These are phyloP conservation scores for Agelastica alni DNA, from an alignment of 2,888 invertebrate species.

Conservation along the genomic window DNA sequence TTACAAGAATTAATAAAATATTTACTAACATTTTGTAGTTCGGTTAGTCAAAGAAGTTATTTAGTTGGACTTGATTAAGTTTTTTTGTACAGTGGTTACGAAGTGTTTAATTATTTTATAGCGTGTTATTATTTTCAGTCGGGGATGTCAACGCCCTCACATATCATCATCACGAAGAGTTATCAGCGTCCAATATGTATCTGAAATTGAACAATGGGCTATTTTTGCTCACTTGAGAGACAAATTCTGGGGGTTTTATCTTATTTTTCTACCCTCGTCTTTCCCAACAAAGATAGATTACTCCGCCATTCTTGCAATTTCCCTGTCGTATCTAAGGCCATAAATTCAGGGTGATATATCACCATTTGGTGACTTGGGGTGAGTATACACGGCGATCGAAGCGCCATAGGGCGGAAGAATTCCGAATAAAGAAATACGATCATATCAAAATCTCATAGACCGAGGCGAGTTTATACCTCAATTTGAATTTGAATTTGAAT, in stretches of 20 bases:
- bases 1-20: too few relatives aligned
- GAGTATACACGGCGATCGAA: constrained; percentile 41
- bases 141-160: constrained; percentile 13
- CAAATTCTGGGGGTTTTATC: constrained; percentile 58
- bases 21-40: too few relatives aligned
- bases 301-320: constrained; percentile 92
- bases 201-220: constrained; percentile 53
- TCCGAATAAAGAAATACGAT: constrained; percentile 49
- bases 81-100: too few relatives aligned
- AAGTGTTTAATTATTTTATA: too few relatives aligned
- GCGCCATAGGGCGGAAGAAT: constrained; percentile 38
- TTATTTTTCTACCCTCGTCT: constrained; percentile 60
- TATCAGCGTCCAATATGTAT: constrained; percentile 44
- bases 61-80: too few relatives aligned
- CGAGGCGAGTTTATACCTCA: constrained; percentile 25
- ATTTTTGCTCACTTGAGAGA: constrained; percentile 56
- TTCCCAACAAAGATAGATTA: constrained; percentile 83
- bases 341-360: constrained; percentile 86
- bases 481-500: constrained; percentile 24
- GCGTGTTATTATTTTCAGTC: not conserved
- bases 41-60: too few relatives aligned
- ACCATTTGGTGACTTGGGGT: constrained; percentile 57
- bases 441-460: constrained; percentile 39
- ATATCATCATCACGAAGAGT: constrained; percentile 27
- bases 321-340: constrained; percentile 89